Base-by-base conservation (phyloP, 1,140 invertebrate species). In the Trachymyrmex cornetzi region DNA sequence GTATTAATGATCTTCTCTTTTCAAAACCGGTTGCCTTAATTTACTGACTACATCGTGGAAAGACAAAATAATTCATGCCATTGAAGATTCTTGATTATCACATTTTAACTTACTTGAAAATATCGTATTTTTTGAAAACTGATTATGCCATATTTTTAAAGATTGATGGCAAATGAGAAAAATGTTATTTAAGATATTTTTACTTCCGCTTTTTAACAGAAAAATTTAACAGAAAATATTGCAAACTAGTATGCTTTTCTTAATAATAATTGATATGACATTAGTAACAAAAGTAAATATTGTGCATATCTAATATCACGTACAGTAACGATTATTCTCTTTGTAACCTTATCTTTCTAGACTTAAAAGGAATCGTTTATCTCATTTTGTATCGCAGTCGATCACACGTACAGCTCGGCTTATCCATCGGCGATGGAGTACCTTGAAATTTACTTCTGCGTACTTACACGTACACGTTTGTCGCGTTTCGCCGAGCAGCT, bases 1-100 rank as follows among this genome's bases (percentile, higher is more conserved):
- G 90, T 91, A 92, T 93, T 92, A 93, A 93, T 91, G 89, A 92
- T 90, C 85, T 57, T 74, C 59, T 38, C 79, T 66, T 87, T 66
- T 86, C 30, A 61, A 55, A 50, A 77, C 50, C 67, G 34, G 27
- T 59, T 50, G 44, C 24, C 57, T 88, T 61, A 55, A 88, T 86
- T 77, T 71, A 66, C 30, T n/a, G 57, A 53, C 44, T 67, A 30
- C 27, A 67, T 38, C 64, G 53, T 30, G 87, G 71, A 61, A 57
- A 55, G 55, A 19, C 19, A 19, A 63, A 88, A 79, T 75, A 84
- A 75, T 88, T 89, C 63, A 85, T 74, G 71, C 77, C 59, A 71
- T 85, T 87, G 63, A 88, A 88, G 64, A 22, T 27, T 84, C 24
- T 61, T 48, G 9, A 34, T 48, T 34, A 61, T 84, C 12, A 44